These are phyloP conservation scores for Hypsibius dujardini DNA, from an alignment of 1,140 invertebrate genomes.

Conservation along the genomic window DNA sequence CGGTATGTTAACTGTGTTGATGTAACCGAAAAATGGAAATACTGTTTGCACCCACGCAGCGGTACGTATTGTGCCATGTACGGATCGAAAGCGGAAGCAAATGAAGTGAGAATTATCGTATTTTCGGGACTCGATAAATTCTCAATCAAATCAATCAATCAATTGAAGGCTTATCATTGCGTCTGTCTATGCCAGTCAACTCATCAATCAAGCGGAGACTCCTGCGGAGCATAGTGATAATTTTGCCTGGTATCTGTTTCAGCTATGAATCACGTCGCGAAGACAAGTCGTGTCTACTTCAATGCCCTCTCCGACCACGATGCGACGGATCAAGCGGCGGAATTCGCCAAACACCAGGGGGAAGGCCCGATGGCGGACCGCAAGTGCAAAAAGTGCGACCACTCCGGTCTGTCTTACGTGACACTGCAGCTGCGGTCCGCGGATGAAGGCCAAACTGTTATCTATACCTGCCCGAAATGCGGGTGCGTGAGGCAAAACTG, in stretches of 20 bases:
- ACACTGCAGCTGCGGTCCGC: slow-evolving; percentile 82
- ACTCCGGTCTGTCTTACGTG: slow-evolving; percentile 80
- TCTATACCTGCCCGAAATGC: slow-evolving; percentile 88
- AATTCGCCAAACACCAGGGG: slow-evolving; percentile 37
- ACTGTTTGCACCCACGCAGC: too few species aligned
- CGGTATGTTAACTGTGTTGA: too few species aligned
- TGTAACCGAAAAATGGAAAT: too few species aligned
- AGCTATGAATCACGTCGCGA: slow-evolving; percentile 35
- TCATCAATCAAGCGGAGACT: too few species aligned
- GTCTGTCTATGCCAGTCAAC: too few species aligned
- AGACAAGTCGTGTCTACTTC: slow-evolving; percentile 48
- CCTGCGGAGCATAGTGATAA: slow-evolving; percentile 16
- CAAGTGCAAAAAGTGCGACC: slow-evolving; percentile 67
- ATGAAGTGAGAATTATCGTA: too few species aligned
- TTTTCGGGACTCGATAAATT: too few species aligned
- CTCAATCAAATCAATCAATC: too few species aligned
- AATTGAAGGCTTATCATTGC: too few species aligned
- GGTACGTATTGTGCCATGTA: too few species aligned
- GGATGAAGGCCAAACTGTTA: slow-evolving; percentile 97
- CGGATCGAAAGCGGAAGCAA: too few species aligned
- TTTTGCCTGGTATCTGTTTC: slow-evolving; percentile 17
- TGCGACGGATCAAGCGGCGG: slow-evolving; percentile 32
- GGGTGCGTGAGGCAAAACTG: slow-evolving; percentile 44
- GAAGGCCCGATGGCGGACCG: slow-evolving; percentile 64
- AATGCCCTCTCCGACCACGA: slow-evolving; percentile 33